Evolutionary conservation across 2,113 vertebrate genomes (phyloP), one percentile per base, ranked within the genome.

Genomic region (Syngnathoides biaculeatus): DNA sequence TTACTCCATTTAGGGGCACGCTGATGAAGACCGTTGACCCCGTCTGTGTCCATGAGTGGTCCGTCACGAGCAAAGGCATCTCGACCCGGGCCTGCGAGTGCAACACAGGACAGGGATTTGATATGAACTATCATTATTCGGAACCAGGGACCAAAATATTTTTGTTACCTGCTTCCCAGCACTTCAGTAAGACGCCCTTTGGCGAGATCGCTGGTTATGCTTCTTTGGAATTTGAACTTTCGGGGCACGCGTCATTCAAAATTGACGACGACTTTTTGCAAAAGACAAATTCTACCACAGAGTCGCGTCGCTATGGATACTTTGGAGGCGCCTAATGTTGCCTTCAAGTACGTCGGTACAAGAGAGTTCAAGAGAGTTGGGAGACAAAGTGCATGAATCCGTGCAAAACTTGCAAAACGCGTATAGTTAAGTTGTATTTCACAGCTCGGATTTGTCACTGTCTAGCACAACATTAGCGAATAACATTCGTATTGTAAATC

Each of bases 21-120:
- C 84, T 89, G 1, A 98, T 82, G 35, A 86, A 90, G 4, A 98
- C 86, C 2, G 81, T 71, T 0, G 77, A 38, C 3, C 76, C 69
- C 0, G 81, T 96, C 83, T 98, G 96, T 14, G 87, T 93, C 97
- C 97, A 98, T 4, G 79, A 79, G 83, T 87, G 88, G 72, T 94
- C 92, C 24, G 80, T 89, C 14, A 97, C 89, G 30, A 85, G 75
- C 61, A 98, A 24, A 5, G 95, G 94, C 96, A 98, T 98, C 48
- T 69, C 27, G 8, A 20, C 0, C 20, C 5, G 30, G 17, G 30
- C 8, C 17, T 30, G 26, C 14, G 17, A 30, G 27, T n/a, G 11
- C 48, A 50, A n/a, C 22, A 11, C 8, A 50, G 8, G 6, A 22
- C 7, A 7, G 11, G 3, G 48, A 30, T 30, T 13, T 6, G 19